Base-by-base conservation (phyloP, 2,888 invertebrate species). In the Bedellia somnulentella region DNA sequence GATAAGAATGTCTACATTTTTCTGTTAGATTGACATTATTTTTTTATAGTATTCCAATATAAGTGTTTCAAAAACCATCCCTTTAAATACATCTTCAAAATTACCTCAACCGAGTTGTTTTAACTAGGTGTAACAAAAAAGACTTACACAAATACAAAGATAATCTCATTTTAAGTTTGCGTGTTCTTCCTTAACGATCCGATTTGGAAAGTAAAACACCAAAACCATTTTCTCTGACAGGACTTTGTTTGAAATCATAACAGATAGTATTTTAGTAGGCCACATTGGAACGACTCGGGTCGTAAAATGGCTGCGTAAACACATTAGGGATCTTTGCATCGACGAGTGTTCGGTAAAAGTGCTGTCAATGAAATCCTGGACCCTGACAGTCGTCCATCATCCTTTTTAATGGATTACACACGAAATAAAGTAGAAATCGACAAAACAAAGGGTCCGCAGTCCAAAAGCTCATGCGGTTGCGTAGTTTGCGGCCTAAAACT, bases 221-320 rank as follows among this genome's bases (percentile, higher is more conserved):
- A 62, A 59, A 58, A 60, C 66, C 59, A 61, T 70, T 70, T 59
- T 52, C 57, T 63, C 57, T 61, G 67, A 61, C 66, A 63, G 59
- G 60, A 54, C 56, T 63, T 66, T 64, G 67, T 68, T 68, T 63
- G 61, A 70, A 70, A 70, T 70, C 68, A 70, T 71, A 71, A 70
- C 66, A 66, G 68, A 71, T 68, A 61, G 70, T 67, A 60, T 62
- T 68, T 64, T 66, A 64, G 58, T 62, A 67, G 68, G 70, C 67
- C 70, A 57, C 70, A 68, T 63, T n/a, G n/a, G n/a, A n/a, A n/a
- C n/a, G n/a, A n/a, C 62, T 58, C 52, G n/a, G 46, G 53, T 57
- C 61, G 55, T 45, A 57, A 63, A 63, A 62, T 62, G 59, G 50
- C 60, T 29, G 6, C 47, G 55, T 55, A 59, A 58, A 64, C 60